phyloP scores from a whole-genome alignment of 2,113 vertebrate species.

The Ptyas mucosa region DNA sequence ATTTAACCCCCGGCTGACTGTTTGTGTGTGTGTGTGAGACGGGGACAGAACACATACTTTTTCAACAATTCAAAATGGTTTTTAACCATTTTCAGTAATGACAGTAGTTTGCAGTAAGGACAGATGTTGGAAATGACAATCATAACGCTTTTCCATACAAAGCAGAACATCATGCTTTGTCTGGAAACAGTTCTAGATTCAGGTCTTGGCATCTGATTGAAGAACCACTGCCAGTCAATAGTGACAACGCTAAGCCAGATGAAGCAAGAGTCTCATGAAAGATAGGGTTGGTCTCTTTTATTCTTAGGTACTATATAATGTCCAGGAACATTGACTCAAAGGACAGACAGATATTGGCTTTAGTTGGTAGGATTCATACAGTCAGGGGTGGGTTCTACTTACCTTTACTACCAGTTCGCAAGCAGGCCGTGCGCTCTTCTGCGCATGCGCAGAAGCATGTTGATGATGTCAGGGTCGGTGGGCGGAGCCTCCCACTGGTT shows the following conservation, averaged over 20 bases:
- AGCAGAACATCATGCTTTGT: background rate
- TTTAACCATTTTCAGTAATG: too few species aligned
- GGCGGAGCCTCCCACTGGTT: too few species aligned
- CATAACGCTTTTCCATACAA: background rate
- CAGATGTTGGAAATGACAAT: background rate
- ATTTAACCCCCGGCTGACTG: too few species aligned
- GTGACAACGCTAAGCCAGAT: background rate
- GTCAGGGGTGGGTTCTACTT: too few species aligned
- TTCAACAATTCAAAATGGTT: background rate
- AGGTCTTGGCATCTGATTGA: background rate
- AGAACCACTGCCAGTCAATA: background rate
- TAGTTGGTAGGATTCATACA: background rate
- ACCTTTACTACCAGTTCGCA: too few species aligned
- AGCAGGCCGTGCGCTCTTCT: too few species aligned
- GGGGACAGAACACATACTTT: too few species aligned
- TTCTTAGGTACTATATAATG: background rate
- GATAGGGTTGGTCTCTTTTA: background rate
- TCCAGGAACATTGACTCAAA: background rate
- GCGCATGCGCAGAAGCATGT: too few species aligned
- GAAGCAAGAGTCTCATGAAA: background rate
- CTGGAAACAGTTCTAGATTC: background rate
- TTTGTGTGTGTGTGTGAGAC: too few species aligned
- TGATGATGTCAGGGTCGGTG: too few species aligned
- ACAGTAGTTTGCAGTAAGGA: background rate
- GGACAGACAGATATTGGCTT: background rate